Evolutionary conservation across 1,140 invertebrate species (phyloP).

Genomic region (Hylaeus anthracinus): DNA sequence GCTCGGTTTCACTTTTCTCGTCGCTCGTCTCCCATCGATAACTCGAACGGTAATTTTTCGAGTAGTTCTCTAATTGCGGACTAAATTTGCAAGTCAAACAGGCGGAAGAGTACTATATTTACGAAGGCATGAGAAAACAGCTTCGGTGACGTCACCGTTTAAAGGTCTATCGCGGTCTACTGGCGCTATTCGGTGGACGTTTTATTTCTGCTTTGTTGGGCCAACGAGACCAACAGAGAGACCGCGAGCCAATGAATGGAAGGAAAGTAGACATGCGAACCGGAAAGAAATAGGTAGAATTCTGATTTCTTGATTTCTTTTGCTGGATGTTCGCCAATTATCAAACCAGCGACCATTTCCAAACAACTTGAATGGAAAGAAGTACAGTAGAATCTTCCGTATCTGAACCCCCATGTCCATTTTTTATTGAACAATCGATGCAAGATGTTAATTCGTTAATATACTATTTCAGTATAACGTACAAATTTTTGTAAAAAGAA

Average conservation of each 20-base stretch:
- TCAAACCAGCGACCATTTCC: background rate
- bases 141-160: slow-evolving; percentile 51
- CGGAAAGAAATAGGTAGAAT: slow-evolving; percentile 40
- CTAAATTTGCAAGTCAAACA: slow-evolving; percentile 51
- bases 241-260: background rate
- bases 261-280: background rate
- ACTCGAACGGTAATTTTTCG: slow-evolving; percentile 35
- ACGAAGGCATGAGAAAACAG: slow-evolving; percentile 59
- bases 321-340: slow-evolving; percentile 3
- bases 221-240: slow-evolving; percentile 5
- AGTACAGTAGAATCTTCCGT: too few relatives aligned
- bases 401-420: too few relatives aligned
- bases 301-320: background rate
- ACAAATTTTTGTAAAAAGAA: too few relatives aligned
- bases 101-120: slow-evolving; percentile 60
- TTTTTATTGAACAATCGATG: too few relatives aligned
- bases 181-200: slow-evolving; percentile 54
- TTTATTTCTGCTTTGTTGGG: slow-evolving; percentile 58
- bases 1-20: background rate
- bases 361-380: too few relatives aligned
- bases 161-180: slow-evolving; percentile 55
- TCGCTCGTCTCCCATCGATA: slow-evolving; percentile 1
- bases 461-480: too few relatives aligned
- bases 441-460: too few relatives aligned
- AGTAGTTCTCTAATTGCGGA: slow-evolving; percentile 18